Evolutionary conservation across 2,113 vertebrate genomes (phyloP), one percentile per base, ranked within the genome.

Genomic region (Xerus inauris): DNA sequence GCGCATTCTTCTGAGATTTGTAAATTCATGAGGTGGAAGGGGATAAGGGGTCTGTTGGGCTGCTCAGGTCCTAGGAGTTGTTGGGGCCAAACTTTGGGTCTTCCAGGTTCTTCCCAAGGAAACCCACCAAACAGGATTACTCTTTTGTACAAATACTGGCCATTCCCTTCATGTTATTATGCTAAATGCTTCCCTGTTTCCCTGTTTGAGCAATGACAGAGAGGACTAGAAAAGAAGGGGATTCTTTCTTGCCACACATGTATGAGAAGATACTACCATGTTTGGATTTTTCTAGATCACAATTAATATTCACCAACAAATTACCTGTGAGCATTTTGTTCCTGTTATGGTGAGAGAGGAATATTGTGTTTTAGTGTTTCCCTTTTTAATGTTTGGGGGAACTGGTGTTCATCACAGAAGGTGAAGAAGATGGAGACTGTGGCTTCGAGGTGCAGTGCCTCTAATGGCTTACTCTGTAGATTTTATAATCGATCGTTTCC

Each of bases 241-340:
- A 9, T 89, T 51, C 22, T 79, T 80, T 45, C 57, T 80, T 89
- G 24, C 2, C n/a, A 30, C 19, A 30, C 22, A 30, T n/a, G 11
- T 47, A 30, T 71, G 26, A n/a, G 12, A 59, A 86, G 73, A 2
- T 30, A n/a, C 32, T n/a, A 32, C 47, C 51, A 51, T 6, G 4
- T 32, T 69, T 96, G 26, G 4, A 6, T 76, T 92, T 97, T 95
- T 81, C 75, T 92, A 73, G 94, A 84, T 85, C 93, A 84, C 24
- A 42, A 59, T 76, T 92, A 93, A 81, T 47, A 94, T 95, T 94
- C 62, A n/a, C 62, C 87, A 81, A 95, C 82, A 91, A 81, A 84
- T 71, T 69, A 28, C 81, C 84, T 87, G 12, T 40, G 54, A 92
- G 59, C 54, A 30, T 69, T 82, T 94, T 77, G 45, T 88, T 88